Evolutionary conservation across 2,797 vertebrate species (phyloP).

Genomic region (Rachycentron canadum): DNA sequence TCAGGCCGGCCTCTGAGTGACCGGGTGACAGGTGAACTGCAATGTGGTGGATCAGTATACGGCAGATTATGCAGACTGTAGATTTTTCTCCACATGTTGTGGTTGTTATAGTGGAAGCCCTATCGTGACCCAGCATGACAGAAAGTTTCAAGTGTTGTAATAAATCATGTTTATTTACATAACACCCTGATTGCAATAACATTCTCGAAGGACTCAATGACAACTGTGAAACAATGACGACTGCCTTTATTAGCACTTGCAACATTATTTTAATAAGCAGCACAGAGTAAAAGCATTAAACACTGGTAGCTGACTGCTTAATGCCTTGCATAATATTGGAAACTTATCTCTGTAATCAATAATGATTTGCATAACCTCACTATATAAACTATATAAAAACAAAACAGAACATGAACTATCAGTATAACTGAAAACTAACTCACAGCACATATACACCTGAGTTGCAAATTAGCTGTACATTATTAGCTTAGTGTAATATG

Average conservation of each 20-base stretch:
- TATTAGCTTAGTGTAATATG: neutral
- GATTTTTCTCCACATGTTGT: neutral
- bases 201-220: neutral
- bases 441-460: neutral
- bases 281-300: neutral
- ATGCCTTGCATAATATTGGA: neutral
- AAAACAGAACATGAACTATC: neutral
- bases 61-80: neutral
- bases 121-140: neutral
- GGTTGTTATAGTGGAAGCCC: neutral
- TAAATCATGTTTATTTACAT: neutral
- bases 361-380: neutral
- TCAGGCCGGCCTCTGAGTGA: slow-evolving; percentile 49
- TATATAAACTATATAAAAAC: neutral
- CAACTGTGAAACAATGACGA: neutral
- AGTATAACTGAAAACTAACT: neutral
- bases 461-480: neutral
- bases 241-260: neutral
- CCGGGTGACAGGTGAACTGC: slow-evolving; percentile 56
- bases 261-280: neutral
- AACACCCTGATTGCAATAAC: neutral
- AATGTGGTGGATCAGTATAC: slow-evolving; percentile 24
- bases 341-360: neutral
- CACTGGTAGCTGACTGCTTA: neutral
- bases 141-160: neutral